A percentile compares a stretch with the other conserved stretches of the same genome.
Evolutionary conservation across 2,113 vertebrate species (phyloP).

Genomic region (Copsychus sechellarum): DNA sequence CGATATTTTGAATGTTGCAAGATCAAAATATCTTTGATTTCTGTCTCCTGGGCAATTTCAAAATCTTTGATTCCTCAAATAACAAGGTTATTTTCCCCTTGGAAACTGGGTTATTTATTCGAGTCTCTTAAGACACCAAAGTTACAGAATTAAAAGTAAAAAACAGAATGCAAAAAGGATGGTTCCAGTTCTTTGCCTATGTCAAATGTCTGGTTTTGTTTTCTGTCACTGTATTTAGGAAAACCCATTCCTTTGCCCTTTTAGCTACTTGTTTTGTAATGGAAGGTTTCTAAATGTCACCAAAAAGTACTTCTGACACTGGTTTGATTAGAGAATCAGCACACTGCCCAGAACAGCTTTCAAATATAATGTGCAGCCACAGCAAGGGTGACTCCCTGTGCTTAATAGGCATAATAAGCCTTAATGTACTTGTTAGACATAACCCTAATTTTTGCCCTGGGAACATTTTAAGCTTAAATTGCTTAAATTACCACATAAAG

Average conservation of each 20-base stretch:
- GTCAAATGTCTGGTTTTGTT: neutral
- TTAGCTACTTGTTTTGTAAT: slow-evolving; percentile 8
- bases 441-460: slow-evolving; percentile 12
- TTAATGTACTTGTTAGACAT: slow-evolving; percentile 9
- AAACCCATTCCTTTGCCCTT: neutral
- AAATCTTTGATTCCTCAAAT: neutral
- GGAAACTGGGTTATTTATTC: neutral
- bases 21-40: neutral
- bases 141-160: neutral
- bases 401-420: slow-evolving; percentile 20
- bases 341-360: neutral
- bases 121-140: neutral
- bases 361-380: neutral
- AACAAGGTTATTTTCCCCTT: neutral
- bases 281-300: slow-evolving; percentile 12
- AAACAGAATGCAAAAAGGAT: neutral
- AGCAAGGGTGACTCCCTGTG: neutral
- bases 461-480: neutral
- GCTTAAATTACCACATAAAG: neutral
- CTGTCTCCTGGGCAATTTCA: neutral
- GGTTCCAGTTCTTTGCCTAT: neutral
- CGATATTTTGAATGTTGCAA: neutral
- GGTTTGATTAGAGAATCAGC: neutral
- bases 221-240: neutral
- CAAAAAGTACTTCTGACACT: neutral